Evolutionary conservation across 2,113 vertebrate genomes (phyloP), one percentile per base, ranked within the genome.

Genomic region (Numida meleagris): DNA sequence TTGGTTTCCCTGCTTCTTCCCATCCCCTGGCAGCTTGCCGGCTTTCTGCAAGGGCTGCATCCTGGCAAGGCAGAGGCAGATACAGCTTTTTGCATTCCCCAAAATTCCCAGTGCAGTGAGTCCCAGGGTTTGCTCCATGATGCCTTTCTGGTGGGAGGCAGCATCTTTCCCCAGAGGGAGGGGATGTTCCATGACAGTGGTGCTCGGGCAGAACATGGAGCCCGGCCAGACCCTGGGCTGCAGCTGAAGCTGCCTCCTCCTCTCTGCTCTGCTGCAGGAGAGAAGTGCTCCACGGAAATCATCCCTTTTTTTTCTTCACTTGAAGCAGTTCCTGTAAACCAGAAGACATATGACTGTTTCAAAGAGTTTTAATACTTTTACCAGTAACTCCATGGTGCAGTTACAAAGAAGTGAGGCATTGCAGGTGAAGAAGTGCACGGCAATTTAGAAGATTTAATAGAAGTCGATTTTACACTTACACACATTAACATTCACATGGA

Each of bases 391-490:
- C 9, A 1, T 13, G 3, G 92, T 4, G 2, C 55, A 50, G 93
- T 83, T 81, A 57, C 48, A 93, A 68, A 93, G 93, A 31, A 91
- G 93, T 2, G 59, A 96, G 82, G 91, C 92, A 9, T 25, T 88
- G 91, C 2, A 65, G 94, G 87, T 90, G 97, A 95, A 93, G 95
- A 68, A 97, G 94, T 76, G 94, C 86, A 48, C 6, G 66, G 96
- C 95, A 94, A 94, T 97, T 97, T 61, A 80, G 74, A 96, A 97
- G 96, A 97, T 97, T 97, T 96, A 97, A 96, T 90, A 94, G 94
- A 93, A 96, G 96, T 96, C 94, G 78, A 95, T 94, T 96, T 82
- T 93, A 96, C 93, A 92, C 95, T 96, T 92, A 78, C 92, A 92
- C 80, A 83, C 94, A 96, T 97, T 97, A 96, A 88, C 96, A 95